phyloP scores from a whole-genome alignment of 2,797 vertebrate species.

The Enteromius argenteus region DNA sequence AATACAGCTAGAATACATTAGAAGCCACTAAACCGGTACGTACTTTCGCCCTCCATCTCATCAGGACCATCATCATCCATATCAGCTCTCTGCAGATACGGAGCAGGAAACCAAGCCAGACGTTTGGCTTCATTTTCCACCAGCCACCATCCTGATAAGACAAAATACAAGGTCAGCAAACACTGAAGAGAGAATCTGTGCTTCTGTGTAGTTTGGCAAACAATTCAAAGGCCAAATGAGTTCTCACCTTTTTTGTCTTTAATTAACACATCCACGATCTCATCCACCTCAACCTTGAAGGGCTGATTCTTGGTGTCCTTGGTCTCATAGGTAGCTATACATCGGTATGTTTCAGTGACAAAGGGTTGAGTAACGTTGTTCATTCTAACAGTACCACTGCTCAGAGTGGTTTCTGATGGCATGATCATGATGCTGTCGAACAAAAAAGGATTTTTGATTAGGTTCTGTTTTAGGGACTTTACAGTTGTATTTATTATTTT shows the following conservation, averaged over 20 bases:
- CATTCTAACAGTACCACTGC: not conserved
- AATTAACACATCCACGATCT: constrained; percentile 86
- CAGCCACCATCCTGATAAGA: constrained; percentile 91
- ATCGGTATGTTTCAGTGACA: constrained; percentile 81
- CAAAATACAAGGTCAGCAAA: not conserved
- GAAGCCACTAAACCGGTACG: constrained; percentile 3
- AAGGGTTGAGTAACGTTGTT: constrained; percentile 79
- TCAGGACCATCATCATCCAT: constrained; percentile 57
- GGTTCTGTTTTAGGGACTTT: not conserved
- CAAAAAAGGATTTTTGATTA: not conserved
- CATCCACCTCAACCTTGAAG: constrained; percentile 78
- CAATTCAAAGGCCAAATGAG: not conserved
- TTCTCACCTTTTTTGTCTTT: constrained; percentile 89
- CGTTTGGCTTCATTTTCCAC: constrained; percentile 86
- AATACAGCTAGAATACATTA: not conserved
- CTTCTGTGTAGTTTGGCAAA: not conserved
- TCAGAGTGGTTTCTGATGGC: constrained; percentile 74
- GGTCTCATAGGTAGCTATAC: constrained; percentile 84
- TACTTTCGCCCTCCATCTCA: constrained; percentile 60
- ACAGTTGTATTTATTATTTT: not conserved
- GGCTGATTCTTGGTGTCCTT: constrained; percentile 85
- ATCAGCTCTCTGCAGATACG: constrained; percentile 82
- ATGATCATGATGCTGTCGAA: constrained; percentile 84
- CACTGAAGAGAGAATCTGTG: not conserved
- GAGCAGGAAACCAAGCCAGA: constrained; percentile 92